Conservation (phyloP, 2,113 vertebrate species). For the Amia ocellicauda region DNA sequence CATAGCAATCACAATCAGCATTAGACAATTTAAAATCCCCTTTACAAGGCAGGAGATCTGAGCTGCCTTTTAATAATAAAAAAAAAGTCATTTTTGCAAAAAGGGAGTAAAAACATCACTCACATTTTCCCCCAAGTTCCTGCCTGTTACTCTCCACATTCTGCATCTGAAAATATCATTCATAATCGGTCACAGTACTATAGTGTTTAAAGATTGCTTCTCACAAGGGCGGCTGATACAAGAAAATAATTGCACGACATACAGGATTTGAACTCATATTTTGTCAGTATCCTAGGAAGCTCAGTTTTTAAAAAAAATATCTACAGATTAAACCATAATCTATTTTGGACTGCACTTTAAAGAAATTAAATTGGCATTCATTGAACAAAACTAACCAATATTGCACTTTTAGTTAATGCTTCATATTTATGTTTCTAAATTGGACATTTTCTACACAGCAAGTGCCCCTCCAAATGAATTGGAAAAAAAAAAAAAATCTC, state of each 20-base stretch:
- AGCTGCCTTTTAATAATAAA: slow-evolving; percentile 94
- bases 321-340: slow-evolving; percentile 45
- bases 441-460: no score
- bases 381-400: neutral
- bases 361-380: no score
- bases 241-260: slow-evolving; percentile 53
- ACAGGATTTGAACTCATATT: slow-evolving; percentile 51
- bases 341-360: slow-evolving; percentile 62
- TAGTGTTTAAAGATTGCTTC: slow-evolving; percentile 29
- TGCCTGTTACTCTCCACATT: slow-evolving; percentile 42
- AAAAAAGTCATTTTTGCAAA: slow-evolving; percentile 87
- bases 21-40: slow-evolving; percentile 94
- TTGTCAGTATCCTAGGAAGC: slow-evolving; percentile 26
- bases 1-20: slow-evolving; percentile 96
- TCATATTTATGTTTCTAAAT: slow-evolving; percentile 34
- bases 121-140: slow-evolving; percentile 62
- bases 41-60: slow-evolving; percentile 84
- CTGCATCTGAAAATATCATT: slow-evolving; percentile 56
- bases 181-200: slow-evolving; percentile 42
- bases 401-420: slow-evolving; percentile 8
- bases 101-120: slow-evolving; percentile 79
- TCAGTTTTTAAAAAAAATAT: no score
- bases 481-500: no score
- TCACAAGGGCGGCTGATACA: slow-evolving; percentile 47
- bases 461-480: no score